Conservation (phyloP, 2,888 invertebrate genomes). For the Lasioglossum morio region DNA sequence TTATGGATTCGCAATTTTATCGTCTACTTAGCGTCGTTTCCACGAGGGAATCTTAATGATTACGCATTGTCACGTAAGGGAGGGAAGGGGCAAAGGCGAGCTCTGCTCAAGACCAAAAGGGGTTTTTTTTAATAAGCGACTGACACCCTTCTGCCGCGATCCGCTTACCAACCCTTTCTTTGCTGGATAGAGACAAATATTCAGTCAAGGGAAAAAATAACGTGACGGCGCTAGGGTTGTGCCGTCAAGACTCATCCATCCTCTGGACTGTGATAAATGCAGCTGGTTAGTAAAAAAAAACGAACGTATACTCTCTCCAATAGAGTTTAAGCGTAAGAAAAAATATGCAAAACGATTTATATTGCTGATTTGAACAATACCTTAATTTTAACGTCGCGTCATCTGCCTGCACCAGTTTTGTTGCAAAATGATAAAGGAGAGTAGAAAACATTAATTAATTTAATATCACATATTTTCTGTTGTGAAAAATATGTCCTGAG, state of each 20-base stretch:
- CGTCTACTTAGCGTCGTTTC: conserved; percentile 49
- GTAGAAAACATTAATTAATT: not conserved
- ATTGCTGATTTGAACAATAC: conserved; percentile 33
- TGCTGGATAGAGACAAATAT: conserved; percentile 71
- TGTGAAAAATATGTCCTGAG: not conserved
- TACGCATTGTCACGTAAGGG: conserved; percentile 74
- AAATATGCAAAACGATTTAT: conserved; percentile 47
- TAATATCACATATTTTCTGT: not conserved
- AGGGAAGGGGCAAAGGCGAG: conserved; percentile 61
- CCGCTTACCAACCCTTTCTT: conserved; percentile 73
- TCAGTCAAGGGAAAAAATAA: conserved; percentile 70
- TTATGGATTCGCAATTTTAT: conserved; percentile 50
- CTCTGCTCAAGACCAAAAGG: conserved; percentile 65
- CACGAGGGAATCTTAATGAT: conserved; percentile 73
- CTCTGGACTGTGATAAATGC: conserved; percentile 75
- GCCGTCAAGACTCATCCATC: conserved; percentile 69
- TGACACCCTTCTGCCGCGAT: conserved; percentile 72
- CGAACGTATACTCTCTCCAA: not conserved
- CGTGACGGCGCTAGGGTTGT: conserved; percentile 59
- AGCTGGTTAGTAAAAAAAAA: conserved; percentile 69
- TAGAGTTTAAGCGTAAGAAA: conserved; percentile 40
- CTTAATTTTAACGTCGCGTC: not conserved
- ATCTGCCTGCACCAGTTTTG: not conserved
- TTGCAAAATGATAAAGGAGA: not conserved
- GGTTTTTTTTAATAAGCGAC: conserved; percentile 77